Percentiles rank a stretch among this genome's conserved stretches.
phyloP scores from a whole-genome alignment of 2,888 invertebrate genomes.

The Lasioglossum pauxillum region DNA sequence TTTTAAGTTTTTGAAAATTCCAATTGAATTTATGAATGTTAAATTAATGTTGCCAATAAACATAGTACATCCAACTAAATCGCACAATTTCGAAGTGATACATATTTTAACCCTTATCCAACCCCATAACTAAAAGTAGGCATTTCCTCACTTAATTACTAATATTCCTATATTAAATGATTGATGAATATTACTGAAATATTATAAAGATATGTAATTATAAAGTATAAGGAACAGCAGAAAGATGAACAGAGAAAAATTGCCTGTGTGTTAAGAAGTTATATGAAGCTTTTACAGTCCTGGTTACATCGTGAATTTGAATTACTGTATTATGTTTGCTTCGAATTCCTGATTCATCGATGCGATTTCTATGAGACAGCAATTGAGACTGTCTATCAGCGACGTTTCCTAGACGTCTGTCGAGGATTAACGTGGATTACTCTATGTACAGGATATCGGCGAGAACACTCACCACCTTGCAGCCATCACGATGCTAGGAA shows the following conservation, averaged over 20 bases:
- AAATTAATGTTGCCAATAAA: neutral
- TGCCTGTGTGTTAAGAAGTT: neutral
- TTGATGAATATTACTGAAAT: neutral
- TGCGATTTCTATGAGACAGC: neutral
- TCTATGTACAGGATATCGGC: constrained; percentile 68
- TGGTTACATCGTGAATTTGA: neutral
- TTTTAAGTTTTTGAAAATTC: neutral
- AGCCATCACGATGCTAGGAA: constrained; percentile 71
- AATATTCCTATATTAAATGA: neutral
- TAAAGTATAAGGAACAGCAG: neutral
- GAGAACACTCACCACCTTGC: constrained; percentile 67
- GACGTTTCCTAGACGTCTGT: constrained; percentile 44
- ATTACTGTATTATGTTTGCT: neutral
- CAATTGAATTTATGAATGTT: neutral
- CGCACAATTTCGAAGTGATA: neutral
- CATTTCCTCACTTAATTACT: neutral
- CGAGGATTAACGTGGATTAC: constrained; percentile 65
- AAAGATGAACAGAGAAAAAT: neutral
- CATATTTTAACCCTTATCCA: neutral
- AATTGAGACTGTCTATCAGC: constrained; percentile 24
- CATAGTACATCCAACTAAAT: neutral
- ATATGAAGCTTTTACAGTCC: neutral
- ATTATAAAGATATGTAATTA: neutral
- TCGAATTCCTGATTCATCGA: neutral
- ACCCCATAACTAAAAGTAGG: neutral